Evolutionary conservation across 2,888 invertebrate genomes (phyloP).

Genomic region (Gisinianus flammeolus): DNA sequence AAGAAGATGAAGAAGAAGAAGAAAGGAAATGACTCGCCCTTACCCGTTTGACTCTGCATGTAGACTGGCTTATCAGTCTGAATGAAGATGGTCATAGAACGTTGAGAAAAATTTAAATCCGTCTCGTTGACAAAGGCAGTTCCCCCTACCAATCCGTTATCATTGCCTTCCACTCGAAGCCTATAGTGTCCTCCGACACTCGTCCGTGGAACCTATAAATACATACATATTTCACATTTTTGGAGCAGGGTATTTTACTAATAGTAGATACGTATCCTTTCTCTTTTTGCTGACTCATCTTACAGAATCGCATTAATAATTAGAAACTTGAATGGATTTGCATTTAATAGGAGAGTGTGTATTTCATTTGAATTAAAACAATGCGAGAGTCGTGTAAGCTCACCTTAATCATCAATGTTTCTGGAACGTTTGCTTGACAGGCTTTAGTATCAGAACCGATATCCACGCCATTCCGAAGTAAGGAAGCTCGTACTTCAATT

Average conservation of each 20-base stretch:
- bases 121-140: conserved; percentile 90
- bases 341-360: neutral
- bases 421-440: conserved; percentile 84
- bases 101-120: conserved; percentile 78
- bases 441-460: conserved; percentile 80
- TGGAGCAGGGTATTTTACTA: too few relatives aligned
- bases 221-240: neutral
- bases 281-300: neutral
- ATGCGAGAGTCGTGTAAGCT: conserved; percentile 60
- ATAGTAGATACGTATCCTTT: neutral
- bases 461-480: conserved; percentile 88
- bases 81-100: conserved; percentile 94
- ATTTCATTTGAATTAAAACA: neutral
- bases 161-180: conserved; percentile 80
- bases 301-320: too few relatives aligned
- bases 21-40: conserved; percentile 64
- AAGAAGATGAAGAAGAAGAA: conserved; percentile 2
- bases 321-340: neutral
- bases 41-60: conserved; percentile 86
- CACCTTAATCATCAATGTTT: conserved; percentile 87
- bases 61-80: conserved; percentile 95
- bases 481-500: conserved; percentile 84
- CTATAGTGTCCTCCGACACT: conserved; percentile 83
- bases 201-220: conserved; percentile 73
- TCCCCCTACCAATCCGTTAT: conserved; percentile 80